These are phyloP conservation scores for Leucopsar rothschildi DNA, from an alignment of 2,113 vertebrate genomes.

Conservation along the genomic window DNA sequence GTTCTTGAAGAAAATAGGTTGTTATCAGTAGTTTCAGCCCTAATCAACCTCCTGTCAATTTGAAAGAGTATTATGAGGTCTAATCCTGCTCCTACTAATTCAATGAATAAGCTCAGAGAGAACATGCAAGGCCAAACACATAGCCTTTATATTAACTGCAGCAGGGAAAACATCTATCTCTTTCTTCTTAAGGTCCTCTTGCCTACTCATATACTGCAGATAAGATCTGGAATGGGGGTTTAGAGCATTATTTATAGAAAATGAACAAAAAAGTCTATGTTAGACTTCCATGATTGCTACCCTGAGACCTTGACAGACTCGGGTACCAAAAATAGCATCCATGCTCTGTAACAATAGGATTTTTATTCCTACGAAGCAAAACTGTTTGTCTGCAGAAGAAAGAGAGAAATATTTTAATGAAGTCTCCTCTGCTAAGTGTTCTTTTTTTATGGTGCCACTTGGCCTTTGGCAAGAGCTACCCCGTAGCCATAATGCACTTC, in stretches of 20 bases:
- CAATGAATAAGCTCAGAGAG: not conserved
- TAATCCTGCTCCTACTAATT: conserved; percentile 12
- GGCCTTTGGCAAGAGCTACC: conserved; percentile 20
- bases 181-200: not conserved
- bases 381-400: not conserved
- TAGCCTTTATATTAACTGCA: not conserved
- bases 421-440: not conserved
- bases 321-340: not conserved
- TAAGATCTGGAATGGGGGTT: not conserved
- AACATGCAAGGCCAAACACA: not conserved
- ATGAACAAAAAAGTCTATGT: not conserved
- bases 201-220: not conserved
- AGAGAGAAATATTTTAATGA: conserved; percentile 40
- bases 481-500: conserved; percentile 25
- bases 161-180: not conserved
- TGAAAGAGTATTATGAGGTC: not conserved
- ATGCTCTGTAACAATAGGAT: not conserved
- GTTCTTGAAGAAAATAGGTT: conserved; percentile 25
- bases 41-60: not conserved
- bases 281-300: not conserved
- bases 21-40: conserved; percentile 10
- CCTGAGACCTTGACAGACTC: not conserved
- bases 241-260: not conserved
- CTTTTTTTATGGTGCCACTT: not conserved
- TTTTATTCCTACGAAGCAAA: not conserved